These are phyloP conservation scores for Rousettus leschenaultii DNA, from an alignment of 2,113 vertebrate species.

Conservation along the genomic window DNA sequence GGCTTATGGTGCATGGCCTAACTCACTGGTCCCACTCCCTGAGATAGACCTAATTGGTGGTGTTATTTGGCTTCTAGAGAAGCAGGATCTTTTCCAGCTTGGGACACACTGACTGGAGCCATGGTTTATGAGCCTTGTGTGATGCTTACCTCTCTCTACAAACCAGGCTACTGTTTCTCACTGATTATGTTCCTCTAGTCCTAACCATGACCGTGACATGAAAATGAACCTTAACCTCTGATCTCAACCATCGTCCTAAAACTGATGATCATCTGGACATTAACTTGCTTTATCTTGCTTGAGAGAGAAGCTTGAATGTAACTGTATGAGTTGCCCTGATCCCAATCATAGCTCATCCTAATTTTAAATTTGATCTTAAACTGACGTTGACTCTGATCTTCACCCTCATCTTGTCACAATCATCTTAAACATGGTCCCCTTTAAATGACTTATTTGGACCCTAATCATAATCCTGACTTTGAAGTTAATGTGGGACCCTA, in stretches of 20 bases:
- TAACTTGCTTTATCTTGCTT: neutral
- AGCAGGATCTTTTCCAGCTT: neutral
- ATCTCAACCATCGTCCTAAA: neutral
- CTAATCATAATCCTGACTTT: neutral
- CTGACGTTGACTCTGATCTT: neutral
- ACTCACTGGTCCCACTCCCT: too few relatives aligned
- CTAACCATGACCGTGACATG: neutral
- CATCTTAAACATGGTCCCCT: neutral
- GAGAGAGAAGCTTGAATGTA: neutral
- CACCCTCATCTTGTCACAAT: too few relatives aligned
- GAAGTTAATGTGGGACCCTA: neutral
- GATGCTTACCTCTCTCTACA: neutral
- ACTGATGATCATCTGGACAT: neutral
- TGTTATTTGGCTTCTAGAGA: neutral
- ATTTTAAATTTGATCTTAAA: neutral
- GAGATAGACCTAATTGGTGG: neutral
- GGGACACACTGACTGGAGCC: neutral
- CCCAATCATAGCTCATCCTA: neutral
- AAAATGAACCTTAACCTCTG: neutral
- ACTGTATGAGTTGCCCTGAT: neutral
- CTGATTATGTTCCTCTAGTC: neutral
- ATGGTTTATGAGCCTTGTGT: neutral
- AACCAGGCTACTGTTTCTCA: neutral
- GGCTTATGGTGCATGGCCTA: neutral
- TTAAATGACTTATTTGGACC: neutral